phyloP scores from a whole-genome alignment of 2,888 invertebrate species.

The Brachyptera putata region DNA sequence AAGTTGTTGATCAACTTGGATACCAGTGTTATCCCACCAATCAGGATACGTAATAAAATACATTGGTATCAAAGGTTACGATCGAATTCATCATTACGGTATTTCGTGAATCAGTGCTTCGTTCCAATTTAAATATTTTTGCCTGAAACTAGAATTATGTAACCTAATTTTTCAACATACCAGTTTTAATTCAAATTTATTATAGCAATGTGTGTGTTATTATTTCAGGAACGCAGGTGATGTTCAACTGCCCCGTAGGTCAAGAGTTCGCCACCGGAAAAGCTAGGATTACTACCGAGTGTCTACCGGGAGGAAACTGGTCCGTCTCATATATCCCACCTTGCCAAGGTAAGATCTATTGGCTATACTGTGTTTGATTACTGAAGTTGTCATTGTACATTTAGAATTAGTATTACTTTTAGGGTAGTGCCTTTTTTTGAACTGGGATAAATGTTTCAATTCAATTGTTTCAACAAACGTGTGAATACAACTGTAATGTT shows the following conservation, averaged over 20 bases:
- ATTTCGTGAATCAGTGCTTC: not conserved
- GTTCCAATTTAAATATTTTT: not conserved
- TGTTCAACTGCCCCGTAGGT: constrained; percentile 88
- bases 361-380: too few relatives aligned
- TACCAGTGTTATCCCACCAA: too few relatives aligned
- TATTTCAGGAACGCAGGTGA: constrained; percentile 59
- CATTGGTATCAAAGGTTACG: not conserved
- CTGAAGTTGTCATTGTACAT: too few relatives aligned
- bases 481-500: too few relatives aligned
- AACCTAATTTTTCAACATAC: not conserved
- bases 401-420: too few relatives aligned
- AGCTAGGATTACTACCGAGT: constrained; percentile 76
- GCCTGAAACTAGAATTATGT: not conserved
- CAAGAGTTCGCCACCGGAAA: constrained; percentile 92
- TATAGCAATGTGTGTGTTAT: not conserved
- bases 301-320: constrained; percentile 88
- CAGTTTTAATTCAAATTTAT: too few relatives aligned
- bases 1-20: too few relatives aligned
- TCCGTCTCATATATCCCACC: constrained; percentile 86
- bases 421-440: too few relatives aligned
- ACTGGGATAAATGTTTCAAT: too few relatives aligned
- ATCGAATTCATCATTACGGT: not conserved
- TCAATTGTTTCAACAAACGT: too few relatives aligned
- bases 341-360: constrained; percentile 85
- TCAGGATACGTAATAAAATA: too few relatives aligned